Evolutionary conservation across 2,113 vertebrate species (phyloP).

Genomic region (Chauna torquata): DNA sequence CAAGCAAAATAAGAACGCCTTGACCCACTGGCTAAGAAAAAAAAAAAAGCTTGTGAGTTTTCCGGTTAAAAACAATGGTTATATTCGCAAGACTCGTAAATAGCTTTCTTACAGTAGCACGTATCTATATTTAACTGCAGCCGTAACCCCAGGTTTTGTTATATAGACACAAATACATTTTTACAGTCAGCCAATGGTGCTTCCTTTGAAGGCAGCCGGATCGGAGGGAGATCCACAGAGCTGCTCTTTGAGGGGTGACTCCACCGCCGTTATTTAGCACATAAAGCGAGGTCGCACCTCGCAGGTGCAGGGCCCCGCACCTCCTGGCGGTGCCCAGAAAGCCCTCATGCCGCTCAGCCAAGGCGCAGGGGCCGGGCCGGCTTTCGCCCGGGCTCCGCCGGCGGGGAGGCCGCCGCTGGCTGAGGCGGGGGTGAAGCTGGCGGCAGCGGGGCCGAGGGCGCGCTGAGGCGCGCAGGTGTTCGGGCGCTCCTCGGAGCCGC

Average conservation of each 20-base stretch:
- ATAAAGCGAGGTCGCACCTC: rapidly evolving
- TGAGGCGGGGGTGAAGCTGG: background rate
- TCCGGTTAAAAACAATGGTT: background rate
- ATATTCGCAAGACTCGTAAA: background rate
- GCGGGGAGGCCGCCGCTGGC: background rate
- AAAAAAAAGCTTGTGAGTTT: background rate
- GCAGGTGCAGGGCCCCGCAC: background rate
- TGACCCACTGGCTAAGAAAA: background rate
- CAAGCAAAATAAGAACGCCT: background rate
- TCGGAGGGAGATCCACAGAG: background rate
- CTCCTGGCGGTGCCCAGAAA: background rate
- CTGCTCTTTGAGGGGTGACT: background rate
- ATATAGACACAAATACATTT: rapidly evolving
- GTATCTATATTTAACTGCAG: background rate
- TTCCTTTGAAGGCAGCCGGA: background rate
- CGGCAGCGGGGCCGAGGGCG: background rate
- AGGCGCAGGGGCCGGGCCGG: too few relatives aligned
- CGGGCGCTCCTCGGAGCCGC: too few relatives aligned
- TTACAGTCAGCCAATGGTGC: rapidly evolving
- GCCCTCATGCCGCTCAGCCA: rapidly evolving
- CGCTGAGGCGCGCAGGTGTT: background rate
- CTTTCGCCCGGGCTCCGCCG: too few relatives aligned
- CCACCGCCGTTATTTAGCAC: rapidly evolving
- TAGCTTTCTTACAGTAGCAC: background rate
- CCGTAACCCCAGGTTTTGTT: background rate